Evolutionary conservation across 2,888 invertebrate species (phyloP), one percentile per base, ranked within the genome.

Genomic region (Eupithecia exiguata): DNA sequence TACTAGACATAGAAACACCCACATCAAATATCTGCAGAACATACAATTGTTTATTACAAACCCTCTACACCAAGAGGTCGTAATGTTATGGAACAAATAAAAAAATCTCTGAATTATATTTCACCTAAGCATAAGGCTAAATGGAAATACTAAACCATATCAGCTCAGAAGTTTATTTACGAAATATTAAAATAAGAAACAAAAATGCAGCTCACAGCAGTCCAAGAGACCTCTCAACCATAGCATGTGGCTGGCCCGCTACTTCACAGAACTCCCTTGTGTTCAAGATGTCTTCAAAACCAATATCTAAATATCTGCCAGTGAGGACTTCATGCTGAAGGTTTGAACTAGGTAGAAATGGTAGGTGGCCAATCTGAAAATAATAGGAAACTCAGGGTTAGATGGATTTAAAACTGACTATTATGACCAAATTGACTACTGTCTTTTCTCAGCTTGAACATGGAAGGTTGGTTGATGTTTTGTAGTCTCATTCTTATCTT

Each of bases 171-270:
- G 46, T 73, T 76, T 76, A 71, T 67, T 75, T 72, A 71, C 9
- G 67, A 74, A 71, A 68, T 63, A 78, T 78, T 75, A 70, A 36
- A 77, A 68, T 79, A 74, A 81, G 14, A 75, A 68, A 80, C 81
- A 81, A 74, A 76, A 5, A 16, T 80, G 84, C 78, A 69, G 77
- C 80, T 90, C 83, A 94, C 75, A 94, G 91, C 87, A 97, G 91
- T 76, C 97, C 96, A 68, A 97, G 91, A 70, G 96, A 95, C 85
- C 96, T 96, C 88, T 98, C 98, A 75, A 98, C 94, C 71, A 98
- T 95, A 62, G 97, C 97, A 90, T 98, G 98, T 6, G 98, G 98
- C 78, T 97, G 97, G 16, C 97, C 96, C 85, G 96, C 95, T 69
- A 96, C 92, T 94, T 98, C 98, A 79, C 95, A 94, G 82, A 96